phyloP scores from a whole-genome alignment of 2,113 vertebrate species.

The Condylura cristata region DNA sequence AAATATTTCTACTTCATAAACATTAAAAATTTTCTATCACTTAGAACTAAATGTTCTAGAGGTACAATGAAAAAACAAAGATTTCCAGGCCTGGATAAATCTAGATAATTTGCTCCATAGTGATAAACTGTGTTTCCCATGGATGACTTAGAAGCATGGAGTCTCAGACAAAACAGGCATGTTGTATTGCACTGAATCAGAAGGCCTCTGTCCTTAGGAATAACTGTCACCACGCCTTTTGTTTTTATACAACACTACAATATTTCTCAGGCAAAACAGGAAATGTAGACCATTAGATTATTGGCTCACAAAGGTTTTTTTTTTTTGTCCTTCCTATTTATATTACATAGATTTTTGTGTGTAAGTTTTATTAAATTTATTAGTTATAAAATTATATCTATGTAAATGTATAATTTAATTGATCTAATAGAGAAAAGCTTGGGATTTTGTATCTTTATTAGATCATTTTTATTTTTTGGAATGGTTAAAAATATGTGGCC shows the following conservation, averaged over 20 bases:
- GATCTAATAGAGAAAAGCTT: background rate
- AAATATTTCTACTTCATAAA: constrained; percentile 55
- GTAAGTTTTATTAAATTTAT: background rate
- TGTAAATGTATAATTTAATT: constrained; percentile 35
- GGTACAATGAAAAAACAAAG: constrained; percentile 63
- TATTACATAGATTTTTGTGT: background rate
- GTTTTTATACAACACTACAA: background rate
- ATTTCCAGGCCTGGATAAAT: constrained; percentile 49
- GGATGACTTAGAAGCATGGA: constrained; percentile 64
- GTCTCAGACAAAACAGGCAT: background rate
- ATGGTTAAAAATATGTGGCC: constrained; percentile 37
- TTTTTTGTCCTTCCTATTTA: constrained; percentile 30
- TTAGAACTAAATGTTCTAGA: constrained; percentile 55
- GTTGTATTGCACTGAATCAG: constrained; percentile 48
- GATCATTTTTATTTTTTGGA: constrained; percentile 50
- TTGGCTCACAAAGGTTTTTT: constrained; percentile 16
- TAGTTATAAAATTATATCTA: background rate
- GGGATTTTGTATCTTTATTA: constrained; percentile 9
- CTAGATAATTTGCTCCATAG: constrained; percentile 55
- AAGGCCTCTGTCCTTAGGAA: background rate
- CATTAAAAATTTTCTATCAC: constrained; percentile 64
- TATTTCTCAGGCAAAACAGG: constrained; percentile 41
- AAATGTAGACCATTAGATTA: background rate
- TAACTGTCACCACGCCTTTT: constrained; percentile 38
- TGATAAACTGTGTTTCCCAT: constrained; percentile 62